Base-by-base conservation (phyloP, 2,888 invertebrate genomes). In the Habrosyne pyritoides region DNA sequence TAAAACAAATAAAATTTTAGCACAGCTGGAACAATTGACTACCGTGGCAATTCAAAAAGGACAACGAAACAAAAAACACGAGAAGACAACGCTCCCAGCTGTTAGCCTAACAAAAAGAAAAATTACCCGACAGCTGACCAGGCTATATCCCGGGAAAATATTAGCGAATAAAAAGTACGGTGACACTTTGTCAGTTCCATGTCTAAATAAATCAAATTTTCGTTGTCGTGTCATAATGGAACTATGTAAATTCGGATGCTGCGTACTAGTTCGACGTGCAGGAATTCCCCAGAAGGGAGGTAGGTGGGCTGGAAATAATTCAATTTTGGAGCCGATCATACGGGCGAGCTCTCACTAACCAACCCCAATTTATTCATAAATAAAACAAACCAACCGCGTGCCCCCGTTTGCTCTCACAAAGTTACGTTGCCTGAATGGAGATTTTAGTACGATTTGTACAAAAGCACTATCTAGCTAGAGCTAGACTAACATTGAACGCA, bases 311-410 rank as follows among this genome's bases (percentile, higher is more conserved):
- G 79, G 73, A 74, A 81, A 81, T 86, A 84, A 87, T 86, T 86
- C 79, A 84, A 86, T 86, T 88, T 83, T 77, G 74, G 77, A 72
- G 59, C 63, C 75, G 77, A 83, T 83, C 81, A 81, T 75, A 79
- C 76, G 73, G 74, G 63, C 74, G 67, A 71, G 67, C 63, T 70
- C 66, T 50, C 63, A 63, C 69, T 66, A 64, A 70, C 69, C 67
- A 59, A 66, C 61, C 72, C 67, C 73, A 73, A 82, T 83, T 78
- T 79, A 77, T 81, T 76, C 77, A 79, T 79, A 84, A 83, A 85
- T 81, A 83, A 78, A 76, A 79, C 70, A 74, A 67, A 24, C 56
- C 50, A 30, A 49, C 57, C 59, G 46, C 47, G 49, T 63, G 53
- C 49, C 52, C 26, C 50, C 49, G 47, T 53, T 54, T 51, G 47